phyloP scores from a whole-genome alignment of 2,888 invertebrate species.

The Drosophila acutilabella region DNA sequence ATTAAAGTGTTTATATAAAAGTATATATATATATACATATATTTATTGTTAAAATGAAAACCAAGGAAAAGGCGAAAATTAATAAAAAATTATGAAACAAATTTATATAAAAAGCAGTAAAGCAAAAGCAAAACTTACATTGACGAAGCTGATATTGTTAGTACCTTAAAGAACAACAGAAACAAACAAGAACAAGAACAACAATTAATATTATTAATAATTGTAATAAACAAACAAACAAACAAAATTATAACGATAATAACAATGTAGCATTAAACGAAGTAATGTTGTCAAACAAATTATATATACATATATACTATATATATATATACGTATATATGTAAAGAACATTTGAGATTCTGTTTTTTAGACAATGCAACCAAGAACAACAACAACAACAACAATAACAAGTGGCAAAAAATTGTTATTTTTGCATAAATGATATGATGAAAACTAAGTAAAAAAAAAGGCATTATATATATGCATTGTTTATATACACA shows the following conservation, averaged over 20 bases:
- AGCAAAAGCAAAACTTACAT: slow-evolving; percentile 68
- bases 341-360: slow-evolving; percentile 73
- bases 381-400: slow-evolving; percentile 39
- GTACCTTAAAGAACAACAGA: slow-evolving; percentile 80
- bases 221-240: slow-evolving; percentile 60
- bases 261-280: slow-evolving; percentile 64
- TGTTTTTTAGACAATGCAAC: slow-evolving; percentile 62
- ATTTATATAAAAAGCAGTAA: slow-evolving; percentile 65
- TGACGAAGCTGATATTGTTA: slow-evolving; percentile 84
- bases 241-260: slow-evolving; percentile 37
- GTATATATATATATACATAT: slow-evolving; percentile 67
- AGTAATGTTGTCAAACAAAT: slow-evolving; percentile 56
- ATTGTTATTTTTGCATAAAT: slow-evolving; percentile 73
- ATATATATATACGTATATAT: slow-evolving; percentile 23
- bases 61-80: slow-evolving; percentile 80
- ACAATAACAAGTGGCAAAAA: slow-evolving; percentile 43
- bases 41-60: slow-evolving; percentile 77
- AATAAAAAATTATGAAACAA: slow-evolving; percentile 69
- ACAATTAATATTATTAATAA: slow-evolving; percentile 74
- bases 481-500: slow-evolving; percentile 80
- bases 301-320: neutral
- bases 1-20: slow-evolving; percentile 65
- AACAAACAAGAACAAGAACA: slow-evolving; percentile 44
- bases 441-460: slow-evolving; percentile 40
- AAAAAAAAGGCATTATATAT: slow-evolving; percentile 43